These are phyloP conservation scores for Melanchra persicariae DNA, from an alignment of 2,888 invertebrate species.

Conservation along the genomic window DNA sequence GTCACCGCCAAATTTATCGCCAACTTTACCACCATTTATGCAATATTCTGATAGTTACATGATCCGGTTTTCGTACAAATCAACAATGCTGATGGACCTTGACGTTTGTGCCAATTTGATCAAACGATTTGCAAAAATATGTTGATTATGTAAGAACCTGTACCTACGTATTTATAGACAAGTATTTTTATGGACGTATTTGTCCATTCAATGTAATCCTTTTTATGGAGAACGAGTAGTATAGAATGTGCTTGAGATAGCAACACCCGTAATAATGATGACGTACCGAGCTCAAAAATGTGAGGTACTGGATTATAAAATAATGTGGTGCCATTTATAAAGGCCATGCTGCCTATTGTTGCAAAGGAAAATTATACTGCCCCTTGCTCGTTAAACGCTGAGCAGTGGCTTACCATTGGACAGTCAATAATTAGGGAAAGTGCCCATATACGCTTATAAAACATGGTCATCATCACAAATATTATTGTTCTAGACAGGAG, in stretches of 20 bases:
- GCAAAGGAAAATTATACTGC: background rate
- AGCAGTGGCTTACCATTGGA: background rate
- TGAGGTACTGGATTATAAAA: slow-evolving; percentile 13
- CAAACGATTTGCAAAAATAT: slow-evolving; percentile 22
- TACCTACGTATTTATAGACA: background rate
- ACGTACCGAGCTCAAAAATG: slow-evolving; percentile 4
- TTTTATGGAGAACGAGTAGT: slow-evolving; percentile 12
- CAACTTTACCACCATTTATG: slow-evolving; percentile 27
- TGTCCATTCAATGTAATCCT: background rate
- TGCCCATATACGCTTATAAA: background rate
- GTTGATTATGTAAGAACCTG: slow-evolving; percentile 34
- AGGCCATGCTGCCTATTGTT: background rate
- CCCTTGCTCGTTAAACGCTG: background rate
- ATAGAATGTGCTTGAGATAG: slow-evolving; percentile 2
- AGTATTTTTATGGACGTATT: slow-evolving; percentile 11
- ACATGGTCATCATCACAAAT: background rate
- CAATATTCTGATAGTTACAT: slow-evolving; percentile 45
- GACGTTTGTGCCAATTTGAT: slow-evolving; percentile 57
- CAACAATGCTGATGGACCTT: slow-evolving; percentile 31
- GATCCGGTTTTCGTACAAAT: slow-evolving; percentile 42
- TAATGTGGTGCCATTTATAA: background rate
- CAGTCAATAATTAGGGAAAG: background rate
- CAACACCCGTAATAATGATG: background rate
- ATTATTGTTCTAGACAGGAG: background rate
- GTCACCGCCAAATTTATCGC: slow-evolving; percentile 34